Conservation (phyloP, 2,888 invertebrate genomes). For the Drosophila suboccidentalis region DNA sequence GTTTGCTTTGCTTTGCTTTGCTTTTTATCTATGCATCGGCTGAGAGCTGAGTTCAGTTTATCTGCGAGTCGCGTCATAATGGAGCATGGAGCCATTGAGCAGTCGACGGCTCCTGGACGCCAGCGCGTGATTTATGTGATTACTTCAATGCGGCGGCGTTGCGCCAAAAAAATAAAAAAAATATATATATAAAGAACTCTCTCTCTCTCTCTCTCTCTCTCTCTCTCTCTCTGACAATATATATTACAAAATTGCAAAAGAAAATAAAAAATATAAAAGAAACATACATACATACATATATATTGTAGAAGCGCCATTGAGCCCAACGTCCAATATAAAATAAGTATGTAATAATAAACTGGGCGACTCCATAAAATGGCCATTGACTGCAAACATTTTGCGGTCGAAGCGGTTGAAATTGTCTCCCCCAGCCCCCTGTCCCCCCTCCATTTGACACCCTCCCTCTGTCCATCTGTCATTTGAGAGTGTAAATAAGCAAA, state of each 20-base stretch:
- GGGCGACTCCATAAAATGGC: slow-evolving; percentile 58
- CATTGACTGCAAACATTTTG: slow-evolving; percentile 76
- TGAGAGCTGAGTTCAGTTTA: slow-evolving; percentile 53
- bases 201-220: slow-evolving; percentile 1
- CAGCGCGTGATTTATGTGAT: slow-evolving; percentile 81
- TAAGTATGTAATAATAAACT: slow-evolving; percentile 64
- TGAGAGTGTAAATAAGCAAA: slow-evolving; percentile 44
- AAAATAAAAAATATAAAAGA: slow-evolving; percentile 38
- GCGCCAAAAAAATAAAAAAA: slow-evolving; percentile 60
- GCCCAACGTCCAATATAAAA: slow-evolving; percentile 39
- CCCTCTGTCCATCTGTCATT: slow-evolving; percentile 1
- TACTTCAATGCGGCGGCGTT: slow-evolving; percentile 83
- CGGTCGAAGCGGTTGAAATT: slow-evolving; percentile 45
- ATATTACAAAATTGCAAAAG: slow-evolving; percentile 3
- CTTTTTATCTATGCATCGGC: slow-evolving; percentile 62
- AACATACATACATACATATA: slow-evolving; percentile 43
- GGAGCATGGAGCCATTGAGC: slow-evolving; percentile 55
- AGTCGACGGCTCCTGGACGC: slow-evolving; percentile 65
- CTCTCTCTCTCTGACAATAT: slow-evolving; percentile 1
- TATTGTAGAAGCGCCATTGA: slow-evolving; percentile 41
- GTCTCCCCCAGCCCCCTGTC: not conserved
- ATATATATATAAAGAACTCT: too few species aligned
- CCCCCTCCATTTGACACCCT: not conserved
- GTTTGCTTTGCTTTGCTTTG: not conserved
- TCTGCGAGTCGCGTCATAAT: slow-evolving; percentile 77